Conservation (phyloP, 64 coral and sea anemone genomes). For the Actinia tenebrosa region DNA sequence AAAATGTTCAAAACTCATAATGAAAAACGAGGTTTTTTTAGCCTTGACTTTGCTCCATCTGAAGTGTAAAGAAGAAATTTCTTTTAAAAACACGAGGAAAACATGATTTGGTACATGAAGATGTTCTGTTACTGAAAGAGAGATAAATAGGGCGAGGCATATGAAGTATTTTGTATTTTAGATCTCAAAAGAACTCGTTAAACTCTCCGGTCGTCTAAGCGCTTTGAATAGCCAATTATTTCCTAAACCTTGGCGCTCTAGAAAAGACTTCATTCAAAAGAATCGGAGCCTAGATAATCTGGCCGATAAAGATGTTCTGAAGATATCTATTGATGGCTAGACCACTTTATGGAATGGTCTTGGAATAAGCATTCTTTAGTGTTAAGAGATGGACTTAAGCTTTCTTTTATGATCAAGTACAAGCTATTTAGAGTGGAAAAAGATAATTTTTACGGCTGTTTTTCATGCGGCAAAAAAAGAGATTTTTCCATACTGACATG, state of each 20-base stretch:
- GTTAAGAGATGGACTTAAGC: background rate
- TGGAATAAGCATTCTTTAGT: background rate
- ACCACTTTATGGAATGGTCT: background rate
- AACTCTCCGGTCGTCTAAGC: background rate
- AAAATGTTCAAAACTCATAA: too few relatives aligned
- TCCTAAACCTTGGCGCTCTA: background rate
- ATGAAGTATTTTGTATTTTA: background rate
- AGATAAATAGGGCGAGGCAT: background rate
- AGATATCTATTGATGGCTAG: background rate
- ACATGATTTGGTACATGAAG: too few relatives aligned
- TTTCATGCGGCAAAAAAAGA: too few relatives aligned
- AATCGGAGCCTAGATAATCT: background rate
- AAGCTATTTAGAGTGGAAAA: background rate
- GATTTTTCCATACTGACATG: too few relatives aligned
- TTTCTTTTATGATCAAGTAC: background rate
- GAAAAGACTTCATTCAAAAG: conserved; percentile 11
- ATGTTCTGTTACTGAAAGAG: too few relatives aligned
- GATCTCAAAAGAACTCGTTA: background rate
- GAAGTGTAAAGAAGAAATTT: too few relatives aligned
- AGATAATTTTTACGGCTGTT: background rate
- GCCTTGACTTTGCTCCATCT: too few relatives aligned
- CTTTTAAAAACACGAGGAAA: too few relatives aligned
- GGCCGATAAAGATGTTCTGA: background rate
- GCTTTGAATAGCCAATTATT: conserved; percentile 14
- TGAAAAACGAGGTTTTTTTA: too few relatives aligned